Conservation (phyloP, 2,113 vertebrate species). For the Pan paniscus region DNA sequence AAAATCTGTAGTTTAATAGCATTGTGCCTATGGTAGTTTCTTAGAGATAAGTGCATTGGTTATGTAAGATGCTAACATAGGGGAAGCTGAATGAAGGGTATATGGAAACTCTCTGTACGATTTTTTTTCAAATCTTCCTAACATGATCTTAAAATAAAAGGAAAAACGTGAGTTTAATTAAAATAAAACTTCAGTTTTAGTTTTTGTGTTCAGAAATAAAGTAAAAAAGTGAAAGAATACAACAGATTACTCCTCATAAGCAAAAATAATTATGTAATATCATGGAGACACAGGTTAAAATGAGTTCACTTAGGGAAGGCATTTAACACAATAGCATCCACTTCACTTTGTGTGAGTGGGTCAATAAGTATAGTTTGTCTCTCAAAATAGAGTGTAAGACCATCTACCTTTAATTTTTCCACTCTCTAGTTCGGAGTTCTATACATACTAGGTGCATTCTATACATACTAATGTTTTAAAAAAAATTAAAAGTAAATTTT, state of each 20-base stretch:
- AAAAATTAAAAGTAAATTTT: too few species aligned
- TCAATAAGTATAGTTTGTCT: not conserved
- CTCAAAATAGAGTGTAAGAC: not conserved
- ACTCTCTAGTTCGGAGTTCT: not conserved
- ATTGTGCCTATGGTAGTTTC: not conserved
- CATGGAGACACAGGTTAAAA: not conserved
- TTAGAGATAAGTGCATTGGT: not conserved
- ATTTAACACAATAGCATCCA: not conserved
- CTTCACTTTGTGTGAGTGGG: not conserved
- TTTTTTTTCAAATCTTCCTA: not conserved
- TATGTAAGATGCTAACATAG: not conserved
- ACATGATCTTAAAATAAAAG: not conserved
- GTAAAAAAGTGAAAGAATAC: not conserved
- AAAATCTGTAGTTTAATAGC: not conserved
- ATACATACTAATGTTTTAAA: not conserved
- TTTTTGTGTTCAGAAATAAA: constrained; percentile 31
- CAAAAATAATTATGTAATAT: not conserved
- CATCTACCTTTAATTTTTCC: not conserved
- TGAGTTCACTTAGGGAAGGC: not conserved
- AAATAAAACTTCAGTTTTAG: not conserved
- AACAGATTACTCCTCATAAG: not conserved
- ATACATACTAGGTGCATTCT: not conserved
- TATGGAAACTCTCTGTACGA: not conserved
- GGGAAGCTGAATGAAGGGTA: not conserved
- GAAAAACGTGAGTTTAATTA: not conserved